phyloP scores from a whole-genome alignment of 2,888 invertebrate genomes.

The Acronicta leporina region DNA sequence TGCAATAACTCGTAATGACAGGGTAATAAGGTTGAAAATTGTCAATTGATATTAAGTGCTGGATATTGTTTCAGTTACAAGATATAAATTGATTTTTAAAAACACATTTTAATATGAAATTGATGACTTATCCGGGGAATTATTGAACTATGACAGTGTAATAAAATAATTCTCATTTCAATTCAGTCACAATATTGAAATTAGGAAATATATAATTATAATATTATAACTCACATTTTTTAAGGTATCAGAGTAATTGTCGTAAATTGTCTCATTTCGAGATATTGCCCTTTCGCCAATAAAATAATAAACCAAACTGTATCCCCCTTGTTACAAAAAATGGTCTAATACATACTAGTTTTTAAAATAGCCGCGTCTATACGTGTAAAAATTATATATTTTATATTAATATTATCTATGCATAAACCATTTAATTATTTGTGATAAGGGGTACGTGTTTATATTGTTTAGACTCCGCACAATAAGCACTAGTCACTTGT shows the following conservation, averaged over 20 bases:
- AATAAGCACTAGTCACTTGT: slow-evolving; percentile 75
- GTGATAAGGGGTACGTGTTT: slow-evolving; percentile 34
- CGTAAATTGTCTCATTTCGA: not conserved
- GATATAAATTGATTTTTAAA: no score
- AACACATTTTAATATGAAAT: no score
- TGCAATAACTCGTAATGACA: slow-evolving; percentile 29
- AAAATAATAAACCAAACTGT: slow-evolving; percentile 26
- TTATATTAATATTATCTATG: no score
- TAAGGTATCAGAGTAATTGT: no score
- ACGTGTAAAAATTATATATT: no score
- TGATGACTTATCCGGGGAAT: not conserved
- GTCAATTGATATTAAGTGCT: no score
- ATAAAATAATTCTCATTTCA: no score
- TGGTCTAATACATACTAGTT: not conserved
- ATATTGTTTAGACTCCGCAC: slow-evolving; percentile 66
- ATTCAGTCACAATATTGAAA: not conserved
- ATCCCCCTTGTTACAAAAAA: not conserved
- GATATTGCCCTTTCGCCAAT: slow-evolving; percentile 41
- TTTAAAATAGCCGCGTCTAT: not conserved
- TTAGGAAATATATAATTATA: no score
- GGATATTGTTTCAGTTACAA: not conserved
- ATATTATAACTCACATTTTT: no score
- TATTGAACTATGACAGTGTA: not conserved
- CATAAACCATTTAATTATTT: no score
- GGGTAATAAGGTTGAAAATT: slow-evolving; percentile 12